A percentile compares a stretch with the other conserved stretches of the same genome.
phyloP scores from a whole-genome alignment of 1,140 invertebrate species.

The Caenorhabditis latens region DNA sequence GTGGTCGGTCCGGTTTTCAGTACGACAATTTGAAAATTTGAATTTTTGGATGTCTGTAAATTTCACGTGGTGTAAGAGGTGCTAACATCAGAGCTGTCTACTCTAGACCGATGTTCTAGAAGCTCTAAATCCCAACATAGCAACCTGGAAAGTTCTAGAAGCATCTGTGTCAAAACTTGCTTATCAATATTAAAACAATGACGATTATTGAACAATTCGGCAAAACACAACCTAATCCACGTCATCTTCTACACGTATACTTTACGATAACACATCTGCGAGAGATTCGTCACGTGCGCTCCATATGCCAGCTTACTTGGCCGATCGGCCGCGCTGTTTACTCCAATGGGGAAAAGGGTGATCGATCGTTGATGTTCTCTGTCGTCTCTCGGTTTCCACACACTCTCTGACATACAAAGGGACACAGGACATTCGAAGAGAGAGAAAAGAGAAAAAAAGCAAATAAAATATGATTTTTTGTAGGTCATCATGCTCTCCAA shows the following conservation, averaged over 20 bases:
- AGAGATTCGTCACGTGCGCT: neutral
- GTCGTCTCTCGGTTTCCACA: neutral
- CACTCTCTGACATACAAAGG: neutral
- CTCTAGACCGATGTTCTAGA: too few species aligned
- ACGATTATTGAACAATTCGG: too few species aligned
- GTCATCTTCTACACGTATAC: neutral
- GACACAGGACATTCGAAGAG: too few species aligned
- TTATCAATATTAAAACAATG: too few species aligned
- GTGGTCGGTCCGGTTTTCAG: too few species aligned
- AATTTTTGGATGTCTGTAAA: too few species aligned
- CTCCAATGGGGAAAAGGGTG: neutral
- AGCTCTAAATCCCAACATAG: too few species aligned
- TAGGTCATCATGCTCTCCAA: conserved; percentile 58
- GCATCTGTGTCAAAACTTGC: too few species aligned
- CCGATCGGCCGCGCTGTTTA: neutral
- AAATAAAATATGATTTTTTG: neutral
- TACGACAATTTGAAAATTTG: too few species aligned
- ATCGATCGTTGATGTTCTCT: neutral
- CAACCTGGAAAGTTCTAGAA: too few species aligned
- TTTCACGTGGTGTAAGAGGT: too few species aligned
- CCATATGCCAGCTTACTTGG: conserved; percentile 33
- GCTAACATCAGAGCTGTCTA: too few species aligned
- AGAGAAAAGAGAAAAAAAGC: neutral
- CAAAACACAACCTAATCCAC: neutral
- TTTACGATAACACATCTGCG: neutral